Evolutionary conservation across 1,140 invertebrate genomes (phyloP), one percentile per base, ranked within the genome.

Genomic region (Drosophila guanche): DNA sequence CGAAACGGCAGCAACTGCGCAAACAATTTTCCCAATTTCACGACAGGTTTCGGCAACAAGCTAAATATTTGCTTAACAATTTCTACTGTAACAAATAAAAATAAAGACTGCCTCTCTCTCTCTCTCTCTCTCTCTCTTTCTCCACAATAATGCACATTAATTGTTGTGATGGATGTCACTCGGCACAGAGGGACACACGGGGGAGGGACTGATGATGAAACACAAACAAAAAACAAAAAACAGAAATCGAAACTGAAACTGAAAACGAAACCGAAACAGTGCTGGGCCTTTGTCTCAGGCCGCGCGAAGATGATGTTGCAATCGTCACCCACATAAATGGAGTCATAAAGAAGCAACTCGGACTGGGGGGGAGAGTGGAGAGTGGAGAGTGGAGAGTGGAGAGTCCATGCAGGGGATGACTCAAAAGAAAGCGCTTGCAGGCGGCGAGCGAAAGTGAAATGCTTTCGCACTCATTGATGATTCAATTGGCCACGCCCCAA

Each of bases 21-120:
- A 56, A 51, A 41, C 61, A 79, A 57, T 85, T 84, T 84, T 84
- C 76, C 85, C 80, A 84, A 86, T 85, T 85, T 81, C 81, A 74
- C 81, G 65, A 85, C 81, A 81, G 77, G 80, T 85, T 84, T 53
- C 51, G 25, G 43, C 42, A 42, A 69, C 33, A 37, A 33, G 63
- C 63, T 70, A 85, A 86, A 85, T 85, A 85, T 86, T 86, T 85
- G 81, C 74, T 74, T 63, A 85, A 85, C 81, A 86, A 86, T 85
- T 85, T 85, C 81, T 85, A 85, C 81, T 74, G 77, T 71, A 86
- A 85, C 81, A 85, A 81, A 74, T 75, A 75, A 76, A 68, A 72
- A 75, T 73, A 68, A 72, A 66, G 72, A 67, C 42, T 48, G 71
- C 37, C 73, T 56, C 53, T n/a, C 29, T 41, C 48, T 43, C 20